phyloP scores from a whole-genome alignment of 1,140 invertebrate species.

The Luehdorfia chinensis region DNA sequence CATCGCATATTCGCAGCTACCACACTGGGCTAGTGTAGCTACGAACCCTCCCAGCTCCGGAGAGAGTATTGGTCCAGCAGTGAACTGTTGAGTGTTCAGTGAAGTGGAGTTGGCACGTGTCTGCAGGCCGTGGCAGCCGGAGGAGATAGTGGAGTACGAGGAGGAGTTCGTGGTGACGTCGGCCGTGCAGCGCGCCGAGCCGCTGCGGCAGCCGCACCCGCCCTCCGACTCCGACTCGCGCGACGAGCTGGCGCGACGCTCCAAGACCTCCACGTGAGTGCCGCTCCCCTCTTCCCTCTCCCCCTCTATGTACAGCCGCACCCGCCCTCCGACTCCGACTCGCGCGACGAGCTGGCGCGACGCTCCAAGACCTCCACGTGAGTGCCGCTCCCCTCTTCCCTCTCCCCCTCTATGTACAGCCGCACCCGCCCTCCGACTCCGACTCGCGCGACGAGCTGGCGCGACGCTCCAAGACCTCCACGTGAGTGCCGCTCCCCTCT shows the following conservation, averaged over 20 bases:
- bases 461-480: constrained; percentile 39
- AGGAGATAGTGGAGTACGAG: constrained; percentile 69
- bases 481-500: constrained; percentile 41
- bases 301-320: constrained; percentile 2
- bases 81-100: no score
- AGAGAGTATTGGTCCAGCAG: no score
- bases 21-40: no score
- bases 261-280: constrained; percentile 50
- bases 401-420: not conserved
- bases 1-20: no score
- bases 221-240: constrained; percentile 48
- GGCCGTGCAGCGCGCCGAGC: not conserved
- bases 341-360: constrained; percentile 40
- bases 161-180: constrained; percentile 60
- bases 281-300: not conserved
- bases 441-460: constrained; percentile 50
- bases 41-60: no score
- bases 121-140: constrained; percentile 54
- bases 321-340: constrained; percentile 46
- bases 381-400: constrained; percentile 23
- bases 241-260: constrained; percentile 40
- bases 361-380: constrained; percentile 48
- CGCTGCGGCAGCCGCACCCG: constrained; percentile 21
- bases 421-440: constrained; percentile 36
- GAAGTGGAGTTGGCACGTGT: no score